Evolutionary conservation across 1,140 invertebrate species (phyloP).

Genomic region (Drosophila busckii): DNA sequence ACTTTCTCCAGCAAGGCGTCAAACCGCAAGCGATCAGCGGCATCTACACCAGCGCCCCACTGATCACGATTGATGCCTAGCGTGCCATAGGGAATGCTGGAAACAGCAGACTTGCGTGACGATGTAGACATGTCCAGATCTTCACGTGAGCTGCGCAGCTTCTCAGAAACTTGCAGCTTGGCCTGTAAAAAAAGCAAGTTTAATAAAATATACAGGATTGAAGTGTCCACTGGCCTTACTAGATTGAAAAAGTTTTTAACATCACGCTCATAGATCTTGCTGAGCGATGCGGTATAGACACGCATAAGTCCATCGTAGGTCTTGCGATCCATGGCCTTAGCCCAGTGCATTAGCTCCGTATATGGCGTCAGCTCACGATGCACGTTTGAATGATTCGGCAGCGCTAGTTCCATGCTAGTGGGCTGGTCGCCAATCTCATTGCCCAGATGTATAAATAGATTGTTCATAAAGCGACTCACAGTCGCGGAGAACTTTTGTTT

Average conservation of each 20-base stretch:
- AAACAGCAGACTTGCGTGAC: constrained; percentile 60
- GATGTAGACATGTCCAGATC: constrained; percentile 70
- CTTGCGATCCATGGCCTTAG: constrained; percentile 90
- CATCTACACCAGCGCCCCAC: constrained; percentile 71
- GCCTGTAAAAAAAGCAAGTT: constrained; percentile 76
- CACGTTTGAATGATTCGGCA: constrained; percentile 88
- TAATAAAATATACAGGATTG: background rate
- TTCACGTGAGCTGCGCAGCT: constrained; percentile 64
- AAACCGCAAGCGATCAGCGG: constrained; percentile 73
- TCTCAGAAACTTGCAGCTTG: constrained; percentile 78
- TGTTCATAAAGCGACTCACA: constrained; percentile 92
- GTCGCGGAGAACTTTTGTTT: constrained; percentile 91
- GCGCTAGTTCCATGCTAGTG: constrained; percentile 81
- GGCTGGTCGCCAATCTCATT: constrained; percentile 80
- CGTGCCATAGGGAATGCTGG: constrained; percentile 70
- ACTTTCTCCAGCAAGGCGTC: constrained; percentile 80
- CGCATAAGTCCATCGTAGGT: constrained; percentile 89
- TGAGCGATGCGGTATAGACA: constrained; percentile 88
- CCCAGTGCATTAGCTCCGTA: constrained; percentile 93
- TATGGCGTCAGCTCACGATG: constrained; percentile 92
- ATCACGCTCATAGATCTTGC: constrained; percentile 92
- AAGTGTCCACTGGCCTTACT: constrained; percentile 23
- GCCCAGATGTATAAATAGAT: constrained; percentile 94
- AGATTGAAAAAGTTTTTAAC: constrained; percentile 89
- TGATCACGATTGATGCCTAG: constrained; percentile 72